Base-by-base conservation (phyloP, 2,113 vertebrate species). In the Tautogolabrus adspersus region DNA sequence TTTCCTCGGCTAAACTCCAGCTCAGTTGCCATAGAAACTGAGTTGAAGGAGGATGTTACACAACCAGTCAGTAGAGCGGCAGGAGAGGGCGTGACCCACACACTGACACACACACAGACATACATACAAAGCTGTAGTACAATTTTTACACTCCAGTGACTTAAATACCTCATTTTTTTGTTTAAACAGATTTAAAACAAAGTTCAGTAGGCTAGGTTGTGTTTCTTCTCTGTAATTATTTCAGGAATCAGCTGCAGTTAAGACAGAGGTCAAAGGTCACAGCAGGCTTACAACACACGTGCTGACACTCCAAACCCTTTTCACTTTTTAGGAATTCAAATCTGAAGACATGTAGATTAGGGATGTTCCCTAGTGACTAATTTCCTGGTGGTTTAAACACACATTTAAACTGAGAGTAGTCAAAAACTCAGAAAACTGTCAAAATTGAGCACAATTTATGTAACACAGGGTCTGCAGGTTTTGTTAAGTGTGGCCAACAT, bases 1-100 rank as follows among this genome's bases (percentile, higher is more conserved):
- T 63, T 77, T 77, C 69, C 68, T 68, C 5, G 11, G 34, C 30
- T 68, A 47, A 82, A 69, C 64, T 55, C 23, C 2, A 19, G 8
- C 26, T 63, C 51, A 30, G 70, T 62, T 57, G 40, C 54, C 67
- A 51, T 64, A 52, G 46, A 21, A 10, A 77, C 23, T 10, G n/a
- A 2, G 22, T 16, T 15, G 6, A 13, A 26, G 23, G 37, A 76
- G 67, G 52, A 51, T 58, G 52, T 78, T 71, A 34, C 52, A 58
- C 34, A 54, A 69, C 26, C 55, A 49, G 42, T 13, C 11, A 57
- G 5, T 23, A 19, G 9, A 49, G 61, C 22, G 23, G 58, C 65
- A 81, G 42, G 30, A 13, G 13, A 44, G 59, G 65, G 77, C 1
- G 63, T 67, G 49, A 57, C 74, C 0, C 64, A 52, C 66, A 10